A percentile compares a stretch with the other conserved stretches of the same genome.
Conservation (phyloP, 2,888 invertebrate genomes). For the Lypha dubia region DNA sequence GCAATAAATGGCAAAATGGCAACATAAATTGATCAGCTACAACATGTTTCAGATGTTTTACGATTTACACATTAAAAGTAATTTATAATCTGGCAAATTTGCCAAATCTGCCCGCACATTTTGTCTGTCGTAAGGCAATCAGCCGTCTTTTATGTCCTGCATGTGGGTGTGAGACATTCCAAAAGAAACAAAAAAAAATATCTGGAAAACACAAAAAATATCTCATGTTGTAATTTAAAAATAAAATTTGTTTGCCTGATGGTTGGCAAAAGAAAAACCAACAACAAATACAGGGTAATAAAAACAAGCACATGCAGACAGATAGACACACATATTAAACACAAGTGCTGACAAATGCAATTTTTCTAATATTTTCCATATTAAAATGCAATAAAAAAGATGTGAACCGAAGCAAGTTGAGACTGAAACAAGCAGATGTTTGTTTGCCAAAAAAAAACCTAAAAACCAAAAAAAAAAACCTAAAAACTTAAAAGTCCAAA, state of each 20-base stretch:
- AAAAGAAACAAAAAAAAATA: too few relatives aligned
- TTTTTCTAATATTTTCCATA: conserved; percentile 35
- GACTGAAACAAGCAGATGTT: conserved; percentile 41
- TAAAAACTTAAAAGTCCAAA: not conserved
- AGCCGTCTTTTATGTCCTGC: not conserved
- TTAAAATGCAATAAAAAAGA: conserved; percentile 32
- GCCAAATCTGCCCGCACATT: conserved; percentile 7
- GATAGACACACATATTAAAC: conserved; percentile 1
- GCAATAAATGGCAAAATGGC: not conserved
- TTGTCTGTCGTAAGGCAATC: not conserved
- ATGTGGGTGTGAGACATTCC: conserved; percentile 22
- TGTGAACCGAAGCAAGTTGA: conserved; percentile 9
- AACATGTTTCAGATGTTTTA: conserved; percentile 49
- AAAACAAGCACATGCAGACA: not conserved
- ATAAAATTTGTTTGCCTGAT: conserved; percentile 27
- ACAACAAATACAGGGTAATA: conserved; percentile 1
- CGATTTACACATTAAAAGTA: not conserved
- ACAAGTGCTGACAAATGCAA: conserved; percentile 43
- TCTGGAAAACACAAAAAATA: not conserved
- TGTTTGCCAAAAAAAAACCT: conserved; percentile 13
- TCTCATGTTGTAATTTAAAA: conserved; percentile 48
- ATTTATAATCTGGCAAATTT: conserved; percentile 29
- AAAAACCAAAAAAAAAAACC: not conserved
- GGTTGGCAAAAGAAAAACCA: not conserved
- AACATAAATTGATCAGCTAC: not conserved